Percentiles rank a stretch among this genome's conserved stretches.
These are phyloP conservation scores for Brenthis hecate DNA, from an alignment of 2,888 invertebrate species.

Conservation along the genomic window DNA sequence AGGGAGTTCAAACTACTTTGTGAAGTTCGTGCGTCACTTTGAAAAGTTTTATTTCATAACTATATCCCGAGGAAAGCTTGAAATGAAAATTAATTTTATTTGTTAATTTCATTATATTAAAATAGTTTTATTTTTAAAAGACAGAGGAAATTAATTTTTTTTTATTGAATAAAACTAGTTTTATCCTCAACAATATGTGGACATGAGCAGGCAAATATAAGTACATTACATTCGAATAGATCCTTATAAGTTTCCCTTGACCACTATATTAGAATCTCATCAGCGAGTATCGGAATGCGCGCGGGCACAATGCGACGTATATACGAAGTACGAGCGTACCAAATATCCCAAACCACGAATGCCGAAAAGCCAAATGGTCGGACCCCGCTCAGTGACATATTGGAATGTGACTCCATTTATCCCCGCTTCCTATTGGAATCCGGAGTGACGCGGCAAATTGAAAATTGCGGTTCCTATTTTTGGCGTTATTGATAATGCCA, in stretches of 20 bases:
- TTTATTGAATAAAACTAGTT: background rate
- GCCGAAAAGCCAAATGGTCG: conserved; percentile 74
- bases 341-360: conserved; percentile 69
- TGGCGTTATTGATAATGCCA: conserved; percentile 75
- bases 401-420: conserved; percentile 83
- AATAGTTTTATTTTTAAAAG: background rate
- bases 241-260: background rate
- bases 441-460: conserved; percentile 82
- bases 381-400: conserved; percentile 77
- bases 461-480: conserved; percentile 80
- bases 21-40: conserved; percentile 8
- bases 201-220: background rate
- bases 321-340: conserved; percentile 46
- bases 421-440: conserved; percentile 81
- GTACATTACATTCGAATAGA: too few relatives aligned
- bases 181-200: background rate
- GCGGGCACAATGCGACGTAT: conserved; percentile 64
- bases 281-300: conserved; percentile 63
- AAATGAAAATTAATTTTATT: background rate
- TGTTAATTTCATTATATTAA: background rate
- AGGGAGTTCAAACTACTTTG: conserved; percentile 6
- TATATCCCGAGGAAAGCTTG: background rate
- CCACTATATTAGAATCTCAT: conserved; percentile 68
- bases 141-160: background rate
- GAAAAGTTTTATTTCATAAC: conserved; percentile 10